Evolutionary conservation across 1,140 invertebrate genomes (phyloP), one percentile per base, ranked within the genome.

Genomic region (Caerostris darwini): DNA sequence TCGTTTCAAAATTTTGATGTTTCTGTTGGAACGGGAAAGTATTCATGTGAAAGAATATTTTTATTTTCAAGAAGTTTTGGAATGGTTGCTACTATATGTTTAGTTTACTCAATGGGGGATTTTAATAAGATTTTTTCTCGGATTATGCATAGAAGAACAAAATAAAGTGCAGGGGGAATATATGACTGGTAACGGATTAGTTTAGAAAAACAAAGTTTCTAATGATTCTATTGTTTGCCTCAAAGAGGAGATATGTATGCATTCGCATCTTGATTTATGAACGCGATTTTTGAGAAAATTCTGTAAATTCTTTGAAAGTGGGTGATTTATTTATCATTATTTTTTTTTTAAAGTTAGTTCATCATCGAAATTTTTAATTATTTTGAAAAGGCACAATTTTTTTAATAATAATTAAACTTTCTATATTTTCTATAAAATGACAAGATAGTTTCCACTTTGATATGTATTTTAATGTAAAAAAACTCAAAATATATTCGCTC

Each of bases 201-300:
- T 77, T 53, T 77, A 77, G 71, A 77, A 77, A 77, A 77, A 77
- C 71, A 50, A 77, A 77, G 71, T 77, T 77, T 77, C 71, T 77
- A 50, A 77, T 53, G 50, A 77, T 77, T 77, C 71, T 34, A 77
- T 77, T 77, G 71, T 10, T 7, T 3, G 50, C 7, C 3, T 77
- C 5, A 53, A 53, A 77, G 10, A 3, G 14, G 19, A 3, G 53
- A 77, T 53, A 77, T 53, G 34, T 12, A 53, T 12, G 3, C 12
- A 12, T 77, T 77, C 14, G 71, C 50, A 12, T 77, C 14, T 77
- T 77, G 71, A 77, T 77, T 77, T 53, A 77, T 77, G 71, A 53
- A 50, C 8, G 8, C 12, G 50, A 77, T 77, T 5, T 77, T 77
- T 4, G 12, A 6, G 50, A 50, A 50, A 77, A 50, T 5, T 7